Evolutionary conservation across 2,797 vertebrate species (phyloP), one percentile per base, ranked within the genome.

Genomic region (Alfaro cultratus): DNA sequence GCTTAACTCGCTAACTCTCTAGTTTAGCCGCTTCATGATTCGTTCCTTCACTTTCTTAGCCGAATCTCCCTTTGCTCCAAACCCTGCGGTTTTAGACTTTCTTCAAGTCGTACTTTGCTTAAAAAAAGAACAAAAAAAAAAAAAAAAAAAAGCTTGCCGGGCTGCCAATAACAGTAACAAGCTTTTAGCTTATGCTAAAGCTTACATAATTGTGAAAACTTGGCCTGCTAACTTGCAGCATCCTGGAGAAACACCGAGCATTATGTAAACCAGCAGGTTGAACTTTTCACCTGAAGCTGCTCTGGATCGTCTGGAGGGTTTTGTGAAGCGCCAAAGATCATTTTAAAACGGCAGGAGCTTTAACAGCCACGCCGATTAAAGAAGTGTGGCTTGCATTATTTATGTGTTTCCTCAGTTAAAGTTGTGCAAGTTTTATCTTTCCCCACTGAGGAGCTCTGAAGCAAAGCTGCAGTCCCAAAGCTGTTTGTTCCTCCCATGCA

Each of bases 1-100:
- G 76, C 73, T 74, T 74, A 53, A 75, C 41, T 82, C 29, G 77
- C 76, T 81, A 88, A 72, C 75, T 82, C 78, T 26, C 26, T 74
- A 80, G 81, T 77, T 41, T 51, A 51, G 71, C 77, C 80, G 55
- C 64, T 80, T 80, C 45, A n/a, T 46, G 45, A 15, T 13, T 46
- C 45, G 2, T 43, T 26, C n/a, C 7, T 68, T 76, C 78, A 80
- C 7, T 57, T 43, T 43, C 2, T 11, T 10, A 11, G 5, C 31
- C 23, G 23, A 71, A 29, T 45, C 26, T 49, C 6, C 15, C 5
- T 21, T 29, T 57, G 12, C 23, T 21, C 21, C 47, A 10, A 18
- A 41, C n/a, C 26, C 26, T 16, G 68, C 21, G 3, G 13, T 41
- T 68, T 68, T 26, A 4, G 1, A 23, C 36, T 29, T 23, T 18